Evolutionary conservation across 2,113 vertebrate species (phyloP).

Genomic region (Eira barbara): DNA sequence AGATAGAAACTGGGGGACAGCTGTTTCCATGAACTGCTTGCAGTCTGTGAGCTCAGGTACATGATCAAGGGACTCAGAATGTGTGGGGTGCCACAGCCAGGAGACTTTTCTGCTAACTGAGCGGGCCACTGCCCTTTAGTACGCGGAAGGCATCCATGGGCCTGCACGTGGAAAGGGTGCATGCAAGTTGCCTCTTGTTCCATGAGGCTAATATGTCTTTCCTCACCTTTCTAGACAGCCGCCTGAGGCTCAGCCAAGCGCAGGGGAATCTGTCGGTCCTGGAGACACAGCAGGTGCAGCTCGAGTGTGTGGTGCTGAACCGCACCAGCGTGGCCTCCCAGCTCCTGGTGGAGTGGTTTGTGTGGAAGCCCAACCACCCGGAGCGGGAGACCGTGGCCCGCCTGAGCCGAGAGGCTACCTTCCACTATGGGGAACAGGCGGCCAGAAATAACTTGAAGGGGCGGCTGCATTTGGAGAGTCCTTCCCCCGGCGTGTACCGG

Average conservation of each 20-base stretch:
- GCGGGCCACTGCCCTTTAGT: background rate
- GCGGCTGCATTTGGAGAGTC: slow-evolving; percentile 90
- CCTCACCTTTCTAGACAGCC: slow-evolving; percentile 83
- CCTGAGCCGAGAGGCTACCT: slow-evolving; percentile 85
- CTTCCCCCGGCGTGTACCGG: slow-evolving; percentile 85
- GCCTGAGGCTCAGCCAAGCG: slow-evolving; percentile 90
- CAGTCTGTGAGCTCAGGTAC: background rate
- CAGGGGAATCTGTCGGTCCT: slow-evolving; percentile 90
- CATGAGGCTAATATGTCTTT: rapidly evolving
- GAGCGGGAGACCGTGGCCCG: slow-evolving; percentile 87
- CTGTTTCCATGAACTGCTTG: background rate
- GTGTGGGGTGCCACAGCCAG: rapidly evolving
- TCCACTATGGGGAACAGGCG: slow-evolving; percentile 82
- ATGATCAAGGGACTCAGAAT: too few species aligned
- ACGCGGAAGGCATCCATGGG: rapidly evolving
- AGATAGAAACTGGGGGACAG: background rate
- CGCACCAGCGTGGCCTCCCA: slow-evolving; percentile 90
- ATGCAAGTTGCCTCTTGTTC: rapidly evolving
- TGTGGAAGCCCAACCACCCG: slow-evolving; percentile 83
- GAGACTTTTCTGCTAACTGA: rapidly evolving
- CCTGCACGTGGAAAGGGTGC: rapidly evolving
- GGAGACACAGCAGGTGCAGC: slow-evolving; percentile 91
- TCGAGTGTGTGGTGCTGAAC: slow-evolving; percentile 91
- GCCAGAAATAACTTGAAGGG: slow-evolving; percentile 84
- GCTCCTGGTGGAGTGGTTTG: slow-evolving; percentile 91